A percentile compares a stretch with the other conserved stretches of the same genome.
Conservation (phyloP, 2,113 vertebrate species). For the Actinemys pallida region DNA sequence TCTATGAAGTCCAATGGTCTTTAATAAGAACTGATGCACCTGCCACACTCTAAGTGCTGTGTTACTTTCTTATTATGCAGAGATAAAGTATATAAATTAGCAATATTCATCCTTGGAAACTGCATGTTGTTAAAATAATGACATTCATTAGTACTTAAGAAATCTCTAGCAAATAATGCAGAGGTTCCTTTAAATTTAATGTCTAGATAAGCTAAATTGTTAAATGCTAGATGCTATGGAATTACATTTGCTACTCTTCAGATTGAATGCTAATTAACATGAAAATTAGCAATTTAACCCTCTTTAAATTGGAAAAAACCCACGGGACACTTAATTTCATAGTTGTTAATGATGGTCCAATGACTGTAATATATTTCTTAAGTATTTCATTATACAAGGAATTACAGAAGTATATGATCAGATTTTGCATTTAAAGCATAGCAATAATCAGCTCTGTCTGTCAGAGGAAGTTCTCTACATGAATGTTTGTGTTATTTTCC, state of each 20-base stretch:
- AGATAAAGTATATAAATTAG: slow-evolving; percentile 64
- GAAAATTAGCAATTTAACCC: slow-evolving; percentile 77
- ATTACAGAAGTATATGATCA: slow-evolving; percentile 56
- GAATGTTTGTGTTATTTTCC: slow-evolving; percentile 17
- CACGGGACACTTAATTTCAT: slow-evolving; percentile 74
- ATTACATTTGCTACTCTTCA: slow-evolving; percentile 68
- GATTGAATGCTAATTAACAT: slow-evolving; percentile 73
- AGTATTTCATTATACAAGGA: slow-evolving; percentile 67
- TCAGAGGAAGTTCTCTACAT: slow-evolving; percentile 30
- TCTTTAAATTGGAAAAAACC: slow-evolving; percentile 59
- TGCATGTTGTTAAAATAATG: slow-evolving; percentile 50
- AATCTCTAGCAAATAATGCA: slow-evolving; percentile 36
- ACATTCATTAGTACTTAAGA: slow-evolving; percentile 54
- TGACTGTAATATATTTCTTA: slow-evolving; percentile 64
- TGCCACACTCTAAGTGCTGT: slow-evolving; percentile 3
- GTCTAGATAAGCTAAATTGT: slow-evolving; percentile 64
- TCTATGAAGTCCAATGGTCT: slow-evolving; percentile 33
- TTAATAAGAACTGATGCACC: slow-evolving; percentile 46
- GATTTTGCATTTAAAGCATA: slow-evolving; percentile 61
- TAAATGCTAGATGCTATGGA: slow-evolving; percentile 69
- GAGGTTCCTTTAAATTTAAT: slow-evolving; percentile 62
- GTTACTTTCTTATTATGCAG: slow-evolving; percentile 30
- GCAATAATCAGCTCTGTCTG: slow-evolving; percentile 23
- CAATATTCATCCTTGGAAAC: slow-evolving; percentile 52
- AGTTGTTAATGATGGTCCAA: slow-evolving; percentile 62